phyloP scores from a whole-genome alignment of 2,113 vertebrate genomes.

The Epinephelus moara region DNA sequence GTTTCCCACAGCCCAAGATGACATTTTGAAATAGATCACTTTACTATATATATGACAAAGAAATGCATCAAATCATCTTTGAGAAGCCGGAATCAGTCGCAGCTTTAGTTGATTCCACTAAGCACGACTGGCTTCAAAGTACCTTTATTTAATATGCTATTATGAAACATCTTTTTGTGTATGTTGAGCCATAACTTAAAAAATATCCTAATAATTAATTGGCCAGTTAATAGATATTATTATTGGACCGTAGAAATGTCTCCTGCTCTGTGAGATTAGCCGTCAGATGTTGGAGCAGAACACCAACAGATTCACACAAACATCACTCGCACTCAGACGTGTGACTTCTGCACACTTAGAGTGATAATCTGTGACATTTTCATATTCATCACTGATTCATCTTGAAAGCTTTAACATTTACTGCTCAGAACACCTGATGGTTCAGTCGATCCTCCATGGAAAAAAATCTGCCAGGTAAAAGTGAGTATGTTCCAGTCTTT shows the following conservation, averaged over 20 bases:
- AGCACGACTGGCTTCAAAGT: no score
- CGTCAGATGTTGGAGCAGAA: neutral
- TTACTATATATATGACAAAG: neutral
- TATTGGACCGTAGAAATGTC: neutral
- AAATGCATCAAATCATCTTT: neutral
- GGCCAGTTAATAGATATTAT: neutral
- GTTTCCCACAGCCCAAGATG: neutral
- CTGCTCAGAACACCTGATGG: neutral
- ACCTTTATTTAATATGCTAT: no score
- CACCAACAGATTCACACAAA: neutral
- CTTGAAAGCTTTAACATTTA: conserved; percentile 10
- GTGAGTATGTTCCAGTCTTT: no score
- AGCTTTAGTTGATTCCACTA: no score
- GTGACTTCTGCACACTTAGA: neutral
- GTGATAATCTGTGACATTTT: conserved; percentile 3
- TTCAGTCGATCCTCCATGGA: neutral
- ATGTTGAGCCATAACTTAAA: no score
- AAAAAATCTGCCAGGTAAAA: no score
- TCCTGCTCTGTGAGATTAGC: neutral
- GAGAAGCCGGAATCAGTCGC: neutral
- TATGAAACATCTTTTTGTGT: no score
- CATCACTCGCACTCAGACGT: neutral
- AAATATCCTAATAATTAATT: neutral
- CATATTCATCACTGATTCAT: neutral
- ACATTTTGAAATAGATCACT: neutral